Conservation (phyloP, 2,888 invertebrate species). For the Drosophila antonietae region DNA sequence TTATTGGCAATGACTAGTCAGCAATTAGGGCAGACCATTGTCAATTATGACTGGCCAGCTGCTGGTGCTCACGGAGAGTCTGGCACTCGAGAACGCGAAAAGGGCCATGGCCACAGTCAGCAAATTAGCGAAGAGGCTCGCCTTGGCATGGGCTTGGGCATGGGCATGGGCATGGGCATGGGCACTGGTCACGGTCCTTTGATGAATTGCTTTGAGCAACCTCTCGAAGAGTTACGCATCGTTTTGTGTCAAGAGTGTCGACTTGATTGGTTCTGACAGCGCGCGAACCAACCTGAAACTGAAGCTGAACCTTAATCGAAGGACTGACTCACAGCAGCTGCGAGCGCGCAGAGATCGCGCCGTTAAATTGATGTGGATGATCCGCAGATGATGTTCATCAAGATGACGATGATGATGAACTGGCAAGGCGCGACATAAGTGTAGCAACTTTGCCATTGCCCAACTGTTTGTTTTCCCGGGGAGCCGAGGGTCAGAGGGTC, state of each 20-base stretch:
- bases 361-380: slow-evolving; percentile 59
- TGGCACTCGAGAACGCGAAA: slow-evolving; percentile 14
- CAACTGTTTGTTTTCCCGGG: slow-evolving; percentile 63
- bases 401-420: slow-evolving; percentile 63
- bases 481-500: slow-evolving; percentile 72
- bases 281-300: slow-evolving; percentile 64
- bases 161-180: slow-evolving; percentile 21
- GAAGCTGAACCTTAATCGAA: slow-evolving; percentile 40
- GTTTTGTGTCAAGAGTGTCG: slow-evolving; percentile 78
- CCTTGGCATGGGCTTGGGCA: slow-evolving; percentile 8
- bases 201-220: slow-evolving; percentile 58
- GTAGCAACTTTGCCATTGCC: slow-evolving; percentile 64
- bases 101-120: slow-evolving; percentile 25
- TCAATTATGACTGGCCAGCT: slow-evolving; percentile 58
- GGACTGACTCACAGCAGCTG: slow-evolving; percentile 64
- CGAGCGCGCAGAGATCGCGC: slow-evolving; percentile 57
- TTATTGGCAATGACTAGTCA: slow-evolving; percentile 68
- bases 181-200: slow-evolving; percentile 73
- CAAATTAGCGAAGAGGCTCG: slow-evolving; percentile 60
- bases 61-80: slow-evolving; percentile 17
- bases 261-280: slow-evolving; percentile 81
- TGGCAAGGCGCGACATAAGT: slow-evolving; percentile 71
- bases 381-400: slow-evolving; percentile 39
- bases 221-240: slow-evolving; percentile 79
- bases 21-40: slow-evolving; percentile 70